These are phyloP conservation scores for Embiotoca jacksoni DNA, from an alignment of 2,113 vertebrate species.

Conservation along the genomic window DNA sequence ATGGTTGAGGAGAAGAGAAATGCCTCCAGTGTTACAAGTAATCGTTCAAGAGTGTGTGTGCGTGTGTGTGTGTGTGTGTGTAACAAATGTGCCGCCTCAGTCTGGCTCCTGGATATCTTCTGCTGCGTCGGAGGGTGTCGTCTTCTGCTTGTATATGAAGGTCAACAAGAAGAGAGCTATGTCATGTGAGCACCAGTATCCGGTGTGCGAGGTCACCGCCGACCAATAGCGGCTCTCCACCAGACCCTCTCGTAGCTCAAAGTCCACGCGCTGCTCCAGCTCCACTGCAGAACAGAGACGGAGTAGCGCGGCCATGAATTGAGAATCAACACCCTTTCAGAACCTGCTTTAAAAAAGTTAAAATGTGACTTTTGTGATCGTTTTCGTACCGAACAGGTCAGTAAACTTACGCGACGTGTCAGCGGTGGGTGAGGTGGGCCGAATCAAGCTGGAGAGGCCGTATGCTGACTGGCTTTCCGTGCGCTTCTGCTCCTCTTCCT, in stretches of 20 bases:
- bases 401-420: conserved; percentile 88
- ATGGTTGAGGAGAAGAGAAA: conserved; percentile 7
- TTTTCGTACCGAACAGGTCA: neutral
- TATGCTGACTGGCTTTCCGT: conserved; percentile 74
- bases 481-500: conserved; percentile 91
- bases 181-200: conserved; percentile 97
- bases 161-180: conserved; percentile 96
- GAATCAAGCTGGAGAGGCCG: conserved; percentile 81
- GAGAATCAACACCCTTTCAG: neutral
- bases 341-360: neutral
- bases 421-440: conserved; percentile 87
- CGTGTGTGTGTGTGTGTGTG: conserved; percentile 34
- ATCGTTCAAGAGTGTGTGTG: conserved; percentile 34
- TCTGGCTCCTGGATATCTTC: conserved; percentile 73
- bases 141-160: conserved; percentile 92
- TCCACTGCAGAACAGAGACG: conserved; percentile 86
- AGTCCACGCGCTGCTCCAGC: conserved; percentile 96
- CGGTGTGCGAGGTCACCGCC: conserved; percentile 96
- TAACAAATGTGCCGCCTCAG: conserved; percentile 57
- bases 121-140: conserved; percentile 62
- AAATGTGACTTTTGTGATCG: neutral
- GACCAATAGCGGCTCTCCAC: conserved; percentile 99
- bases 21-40: conserved; percentile 4
- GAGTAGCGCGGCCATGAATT: neutral
- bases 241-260: conserved; percentile 95